These are phyloP conservation scores for Seira sanloemensis DNA, from an alignment of 2,888 invertebrate genomes.

Conservation along the genomic window DNA sequence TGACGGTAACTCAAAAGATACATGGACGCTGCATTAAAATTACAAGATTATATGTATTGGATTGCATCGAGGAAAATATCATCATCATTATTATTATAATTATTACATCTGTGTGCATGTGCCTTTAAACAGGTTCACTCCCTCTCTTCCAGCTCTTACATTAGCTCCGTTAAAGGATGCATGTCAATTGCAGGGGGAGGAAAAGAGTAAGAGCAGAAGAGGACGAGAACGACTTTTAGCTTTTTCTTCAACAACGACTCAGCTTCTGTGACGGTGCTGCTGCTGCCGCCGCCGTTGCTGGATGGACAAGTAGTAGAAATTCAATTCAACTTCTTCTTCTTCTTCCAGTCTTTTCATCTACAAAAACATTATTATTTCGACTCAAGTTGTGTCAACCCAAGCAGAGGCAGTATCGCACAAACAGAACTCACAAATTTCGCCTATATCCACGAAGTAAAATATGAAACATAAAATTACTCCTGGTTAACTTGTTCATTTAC, in stretches of 20 bases:
- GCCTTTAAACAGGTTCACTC: slow-evolving; percentile 47
- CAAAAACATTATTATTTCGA: neutral
- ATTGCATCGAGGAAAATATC: too few species aligned
- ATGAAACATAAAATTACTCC: slow-evolving; percentile 28
- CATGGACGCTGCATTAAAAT: too few species aligned
- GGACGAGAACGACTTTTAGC: slow-evolving; percentile 15
- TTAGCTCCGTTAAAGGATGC: slow-evolving; percentile 71
- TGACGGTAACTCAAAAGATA: too few species aligned
- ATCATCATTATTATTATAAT: neutral
- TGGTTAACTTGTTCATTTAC: neutral
- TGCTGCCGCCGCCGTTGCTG: too few species aligned
- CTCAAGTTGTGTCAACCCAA: slow-evolving; percentile 12
- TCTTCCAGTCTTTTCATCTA: neutral
- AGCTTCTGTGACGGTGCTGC: neutral
- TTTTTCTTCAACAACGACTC: neutral
- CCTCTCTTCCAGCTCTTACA: slow-evolving; percentile 38
- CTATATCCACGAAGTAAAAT: slow-evolving; percentile 9
- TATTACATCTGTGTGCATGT: slow-evolving; percentile 20
- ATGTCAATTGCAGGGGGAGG: slow-evolving; percentile 71
- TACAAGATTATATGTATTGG: too few species aligned
- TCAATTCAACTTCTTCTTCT: slow-evolving; percentile 30
- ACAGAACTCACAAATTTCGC: neutral
- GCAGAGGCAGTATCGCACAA: neutral
- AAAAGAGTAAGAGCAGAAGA: slow-evolving; percentile 24
- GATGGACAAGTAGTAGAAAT: too few species aligned